Conservation (phyloP, 1,140 invertebrate genomes). For the Rhagoletis zephyria region DNA sequence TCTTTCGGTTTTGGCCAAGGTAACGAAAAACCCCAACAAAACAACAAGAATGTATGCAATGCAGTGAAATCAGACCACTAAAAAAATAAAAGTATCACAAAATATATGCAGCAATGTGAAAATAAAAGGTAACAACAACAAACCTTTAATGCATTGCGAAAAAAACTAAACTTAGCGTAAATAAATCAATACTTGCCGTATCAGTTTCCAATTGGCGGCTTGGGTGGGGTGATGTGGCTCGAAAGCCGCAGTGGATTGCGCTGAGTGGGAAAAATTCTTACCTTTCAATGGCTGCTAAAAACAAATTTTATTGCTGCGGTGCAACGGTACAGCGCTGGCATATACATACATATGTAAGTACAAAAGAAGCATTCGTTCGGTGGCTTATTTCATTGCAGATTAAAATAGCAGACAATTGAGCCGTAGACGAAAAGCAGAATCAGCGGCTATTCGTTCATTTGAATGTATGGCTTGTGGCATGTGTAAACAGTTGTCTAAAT, state of each 20-base stretch:
- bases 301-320: no score
- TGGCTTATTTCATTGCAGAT: background rate
- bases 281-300: no score
- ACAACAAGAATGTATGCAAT: slow-evolving; percentile 32
- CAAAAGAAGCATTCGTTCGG: no score
- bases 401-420: slow-evolving; percentile 10
- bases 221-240: background rate
- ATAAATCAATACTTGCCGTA: slow-evolving; percentile 44
- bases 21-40: background rate
- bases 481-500: background rate
- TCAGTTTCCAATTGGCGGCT: slow-evolving; percentile 33
- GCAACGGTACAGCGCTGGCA: no score
- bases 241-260: no score
- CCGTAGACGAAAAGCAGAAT: background rate
- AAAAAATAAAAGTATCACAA: background rate
- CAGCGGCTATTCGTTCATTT: background rate
- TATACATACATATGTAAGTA: no score
- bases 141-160: background rate
- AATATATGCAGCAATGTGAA: background rate
- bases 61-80: background rate
- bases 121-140: background rate
- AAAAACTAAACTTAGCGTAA: slow-evolving; percentile 5
- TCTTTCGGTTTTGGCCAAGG: slow-evolving; percentile 51
- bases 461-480: background rate
- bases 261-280: no score